Evolutionary conservation across 2,888 invertebrate species (phyloP), one percentile per base, ranked within the genome.

Genomic region (Dusona sp.): DNA sequence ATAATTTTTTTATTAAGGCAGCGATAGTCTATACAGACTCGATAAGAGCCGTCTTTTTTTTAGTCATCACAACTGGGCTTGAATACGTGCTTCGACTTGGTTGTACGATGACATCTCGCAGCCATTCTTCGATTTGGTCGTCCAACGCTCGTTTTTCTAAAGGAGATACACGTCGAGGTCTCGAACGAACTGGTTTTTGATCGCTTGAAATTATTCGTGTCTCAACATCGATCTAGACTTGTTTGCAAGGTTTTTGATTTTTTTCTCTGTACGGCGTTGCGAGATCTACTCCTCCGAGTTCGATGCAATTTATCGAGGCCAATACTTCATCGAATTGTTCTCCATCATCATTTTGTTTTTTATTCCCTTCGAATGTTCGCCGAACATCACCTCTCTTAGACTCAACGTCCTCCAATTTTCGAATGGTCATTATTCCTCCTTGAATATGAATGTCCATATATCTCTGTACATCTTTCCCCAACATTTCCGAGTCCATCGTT

Each of bases 11-110:
- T 70, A 74, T 90, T 90, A 0, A 90, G 42, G 8, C 72, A 75
- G 13, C 89, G 33, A 79, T 87, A 91, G 72, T 90, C 90, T 0
- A 90, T 80, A 72, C 90, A 90, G 2, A 91, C 84, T 11, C 90
- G 84, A 19, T 74, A 54, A 2, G 79, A 73, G 7, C 89, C 89
- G 51, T 89, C 83, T 68, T 89, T 90, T 75, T 90, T 89, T 36
- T 33, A 3, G 88, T 87, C 13, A 90, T 83, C 0, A 91, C 87
- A 0, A 88, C 87, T 16, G 79, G 87, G 70, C 88, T 89, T 6
- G 87, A 61, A 83, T 85, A 89, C 2, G 86, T 79, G n/a, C 87
- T 88, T 25, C 25, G 51, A 67, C 87, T 88, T 9, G 87, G 88
- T 67, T 80, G 64, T 11, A 88, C 73, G 8, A 89, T 88, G 9